These are phyloP conservation scores for Candoia aspera DNA, from an alignment of 2,113 vertebrate genomes.

Conservation along the genomic window DNA sequence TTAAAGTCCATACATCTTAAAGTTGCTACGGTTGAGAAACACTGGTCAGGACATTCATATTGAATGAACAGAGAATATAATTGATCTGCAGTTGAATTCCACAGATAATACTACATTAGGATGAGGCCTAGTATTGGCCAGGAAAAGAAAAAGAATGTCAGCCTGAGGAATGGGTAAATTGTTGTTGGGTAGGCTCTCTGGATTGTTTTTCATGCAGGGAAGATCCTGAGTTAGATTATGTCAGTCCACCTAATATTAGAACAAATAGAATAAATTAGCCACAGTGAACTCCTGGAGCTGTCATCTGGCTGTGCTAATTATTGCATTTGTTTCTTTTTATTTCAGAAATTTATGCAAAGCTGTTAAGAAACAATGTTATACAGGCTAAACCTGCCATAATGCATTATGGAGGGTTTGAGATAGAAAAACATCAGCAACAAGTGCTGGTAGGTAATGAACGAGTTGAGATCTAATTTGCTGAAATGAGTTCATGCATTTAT, in stretches of 20 bases:
- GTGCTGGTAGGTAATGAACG: conserved; percentile 75
- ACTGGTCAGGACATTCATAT: neutral
- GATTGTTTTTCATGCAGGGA: neutral
- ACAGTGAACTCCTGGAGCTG: neutral
- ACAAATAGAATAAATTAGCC: neutral
- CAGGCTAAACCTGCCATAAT: conserved; percentile 84
- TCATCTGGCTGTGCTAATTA: neutral
- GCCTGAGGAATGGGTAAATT: neutral
- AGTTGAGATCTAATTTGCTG: neutral
- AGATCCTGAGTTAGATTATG: neutral
- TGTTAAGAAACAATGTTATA: conserved; percentile 77
- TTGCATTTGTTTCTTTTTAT: conserved; percentile 23
- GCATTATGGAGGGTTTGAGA: conserved; percentile 89
- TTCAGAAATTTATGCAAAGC: conserved; percentile 80
- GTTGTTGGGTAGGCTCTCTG: neutral
- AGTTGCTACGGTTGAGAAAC: no score
- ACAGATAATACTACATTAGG: neutral
- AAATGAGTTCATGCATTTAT: conserved; percentile 23
- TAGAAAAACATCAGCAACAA: conserved; percentile 80
- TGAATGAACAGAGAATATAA: neutral
- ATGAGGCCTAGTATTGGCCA: neutral
- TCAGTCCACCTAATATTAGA: neutral
- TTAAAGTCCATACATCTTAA: no score
- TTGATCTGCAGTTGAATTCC: neutral
- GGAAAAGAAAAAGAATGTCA: neutral